These are phyloP conservation scores for Protodeltote pygarga DNA, from an alignment of 2,888 invertebrate genomes.

Conservation along the genomic window DNA sequence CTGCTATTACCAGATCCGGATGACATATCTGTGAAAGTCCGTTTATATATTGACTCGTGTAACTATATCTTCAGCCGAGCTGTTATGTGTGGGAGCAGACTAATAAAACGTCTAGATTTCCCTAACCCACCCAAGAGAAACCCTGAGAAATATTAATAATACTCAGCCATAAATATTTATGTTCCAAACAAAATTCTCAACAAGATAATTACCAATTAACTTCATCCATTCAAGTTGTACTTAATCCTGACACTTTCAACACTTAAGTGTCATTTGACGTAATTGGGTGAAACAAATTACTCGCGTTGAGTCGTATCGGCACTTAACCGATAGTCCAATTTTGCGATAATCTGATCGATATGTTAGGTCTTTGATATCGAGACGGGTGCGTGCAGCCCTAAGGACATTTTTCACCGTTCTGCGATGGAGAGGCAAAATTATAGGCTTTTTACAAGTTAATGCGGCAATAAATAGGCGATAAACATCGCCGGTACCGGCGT, in stretches of 20 bases:
- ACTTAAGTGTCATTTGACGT: slow-evolving; percentile 39
- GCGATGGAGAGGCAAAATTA: slow-evolving; percentile 69
- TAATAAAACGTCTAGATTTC: slow-evolving; percentile 27
- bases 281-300: slow-evolving; percentile 39
- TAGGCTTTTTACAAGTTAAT: slow-evolving; percentile 81
- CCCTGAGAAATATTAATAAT: slow-evolving; percentile 34
- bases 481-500: slow-evolving; percentile 66
- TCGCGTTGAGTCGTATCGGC: slow-evolving; percentile 30
- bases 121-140: slow-evolving; percentile 30
- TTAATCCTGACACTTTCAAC: slow-evolving; percentile 37
- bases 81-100: slow-evolving; percentile 22
- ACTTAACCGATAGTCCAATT: slow-evolving; percentile 38
- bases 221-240: slow-evolving; percentile 23
- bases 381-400: slow-evolving; percentile 59
- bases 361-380: slow-evolving; percentile 39
- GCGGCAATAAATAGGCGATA: slow-evolving; percentile 78
- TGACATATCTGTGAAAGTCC: slow-evolving; percentile 23
- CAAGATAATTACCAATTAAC: slow-evolving; percentile 34
- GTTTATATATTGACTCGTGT: neutral
- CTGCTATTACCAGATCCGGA: too few relatives aligned
- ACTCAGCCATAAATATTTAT: slow-evolving; percentile 30
- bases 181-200: slow-evolving; percentile 26
- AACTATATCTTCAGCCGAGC: slow-evolving; percentile 10
- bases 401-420: slow-evolving; percentile 74
- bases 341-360: slow-evolving; percentile 54